Conservation (phyloP, 1,140 invertebrate species). For the Triops longicaudatus region DNA sequence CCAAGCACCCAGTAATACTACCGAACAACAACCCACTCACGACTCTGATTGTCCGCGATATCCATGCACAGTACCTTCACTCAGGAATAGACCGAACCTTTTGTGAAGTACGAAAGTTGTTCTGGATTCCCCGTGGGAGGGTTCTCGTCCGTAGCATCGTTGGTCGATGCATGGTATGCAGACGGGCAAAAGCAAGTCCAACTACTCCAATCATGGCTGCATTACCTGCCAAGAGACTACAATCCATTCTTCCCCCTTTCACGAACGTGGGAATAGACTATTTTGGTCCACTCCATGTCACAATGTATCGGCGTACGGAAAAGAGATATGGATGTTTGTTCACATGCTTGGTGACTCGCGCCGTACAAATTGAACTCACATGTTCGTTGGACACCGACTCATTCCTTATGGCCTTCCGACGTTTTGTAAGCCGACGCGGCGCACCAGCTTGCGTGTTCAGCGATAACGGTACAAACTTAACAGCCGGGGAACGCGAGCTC, state of each 20-base stretch:
- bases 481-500: background rate
- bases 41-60: constrained; percentile 20
- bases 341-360: constrained; percentile 39
- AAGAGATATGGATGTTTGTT: constrained; percentile 37
- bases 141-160: constrained; percentile 19
- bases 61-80: constrained; percentile 26
- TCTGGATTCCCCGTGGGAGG: constrained; percentile 15
- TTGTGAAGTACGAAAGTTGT: background rate
- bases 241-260: background rate
- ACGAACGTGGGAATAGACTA: constrained; percentile 27
- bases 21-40: constrained; percentile 16
- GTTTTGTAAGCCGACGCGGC: background rate
- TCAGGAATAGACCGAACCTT: constrained; percentile 18
- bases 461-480: constrained; percentile 23
- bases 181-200: constrained; percentile 3
- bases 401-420: constrained; percentile 31
- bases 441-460: background rate
- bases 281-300: constrained; percentile 29
- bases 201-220: background rate
- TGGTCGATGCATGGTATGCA: constrained; percentile 25
- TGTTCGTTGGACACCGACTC: constrained; percentile 30
- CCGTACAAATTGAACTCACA: constrained; percentile 39
- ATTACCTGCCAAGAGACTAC: background rate
- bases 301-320: constrained; percentile 24
- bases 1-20: constrained; percentile 20